Evolutionary conservation across 2,113 vertebrate species (phyloP).

Genomic region (Romanogobio albipinnatus): DNA sequence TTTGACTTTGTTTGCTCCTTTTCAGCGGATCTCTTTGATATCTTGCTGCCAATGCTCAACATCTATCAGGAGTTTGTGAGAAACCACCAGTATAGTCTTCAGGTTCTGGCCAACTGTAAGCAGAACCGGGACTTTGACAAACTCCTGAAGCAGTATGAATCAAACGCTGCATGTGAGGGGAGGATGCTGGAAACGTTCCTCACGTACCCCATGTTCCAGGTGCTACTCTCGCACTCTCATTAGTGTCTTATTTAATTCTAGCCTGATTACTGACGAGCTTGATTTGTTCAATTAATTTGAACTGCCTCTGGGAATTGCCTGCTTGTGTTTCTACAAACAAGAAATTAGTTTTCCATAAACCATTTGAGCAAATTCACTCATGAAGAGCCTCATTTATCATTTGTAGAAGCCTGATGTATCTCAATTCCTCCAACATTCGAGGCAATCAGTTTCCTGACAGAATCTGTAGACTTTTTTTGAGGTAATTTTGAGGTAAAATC

Average conservation of each 20-base stretch:
- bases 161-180: constrained; percentile 94
- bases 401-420: not conserved
- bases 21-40: constrained; percentile 97
- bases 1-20: constrained; percentile 59
- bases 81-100: constrained; percentile 97
- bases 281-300: constrained; percentile 16
- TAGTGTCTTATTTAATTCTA: constrained; percentile 19
- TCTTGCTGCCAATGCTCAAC: constrained; percentile 98
- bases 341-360: not conserved
- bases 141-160: constrained; percentile 96
- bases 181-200: constrained; percentile 98
- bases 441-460: not conserved
- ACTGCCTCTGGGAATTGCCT: not conserved
- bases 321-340: constrained; percentile 18
- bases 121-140: constrained; percentile 99
- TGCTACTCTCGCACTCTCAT: constrained; percentile 60
- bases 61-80: constrained; percentile 99
- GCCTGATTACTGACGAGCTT: constrained; percentile 9
- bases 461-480: not conserved
- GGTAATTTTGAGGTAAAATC: not conserved
- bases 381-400: not conserved
- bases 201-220: constrained; percentile 99
- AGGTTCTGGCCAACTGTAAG: constrained; percentile 98
- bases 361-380: not conserved
- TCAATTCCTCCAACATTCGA: not conserved